phyloP scores from a whole-genome alignment of 1,140 invertebrate species.

The Cotesia glomerata region DNA sequence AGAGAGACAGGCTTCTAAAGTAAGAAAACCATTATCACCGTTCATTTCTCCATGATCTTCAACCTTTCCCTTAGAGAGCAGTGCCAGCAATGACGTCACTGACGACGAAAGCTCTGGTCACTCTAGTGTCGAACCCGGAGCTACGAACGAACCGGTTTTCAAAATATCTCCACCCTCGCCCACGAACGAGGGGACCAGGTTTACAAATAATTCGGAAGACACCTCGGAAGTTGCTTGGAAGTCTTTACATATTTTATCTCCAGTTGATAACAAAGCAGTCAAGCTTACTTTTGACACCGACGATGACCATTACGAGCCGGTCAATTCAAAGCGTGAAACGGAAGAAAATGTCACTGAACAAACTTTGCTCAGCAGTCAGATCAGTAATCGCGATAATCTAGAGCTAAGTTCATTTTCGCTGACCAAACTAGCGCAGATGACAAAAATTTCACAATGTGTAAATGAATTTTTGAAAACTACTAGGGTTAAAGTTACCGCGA shows the following conservation, averaged over 20 bases:
- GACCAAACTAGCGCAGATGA: slow-evolving; percentile 16
- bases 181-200: slow-evolving; percentile 6
- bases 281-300: too few species aligned
- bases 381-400: not conserved
- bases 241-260: not conserved
- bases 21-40: slow-evolving; percentile 19
- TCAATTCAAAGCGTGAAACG: too few species aligned
- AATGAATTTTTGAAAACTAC: slow-evolving; percentile 32
- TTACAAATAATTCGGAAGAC: slow-evolving; percentile 14
- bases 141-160: not conserved
- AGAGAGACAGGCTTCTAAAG: slow-evolving; percentile 20
- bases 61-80: not conserved
- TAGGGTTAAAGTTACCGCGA: not conserved
- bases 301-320: too few species aligned
- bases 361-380: not conserved
- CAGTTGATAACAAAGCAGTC: not conserved
- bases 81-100: not conserved
- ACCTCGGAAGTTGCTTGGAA: slow-evolving; percentile 2
- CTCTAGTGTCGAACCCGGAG: not conserved
- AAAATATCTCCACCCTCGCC: slow-evolving; percentile 11
- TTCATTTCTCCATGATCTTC: slow-evolving; percentile 3
- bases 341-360: not conserved
- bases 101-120: not conserved
- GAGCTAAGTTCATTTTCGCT: not conserved
- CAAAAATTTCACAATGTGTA: slow-evolving; percentile 29